These are phyloP conservation scores for Branchipolynoe longqiensis DNA, from an alignment of 2,888 invertebrate species.

Conservation along the genomic window DNA sequence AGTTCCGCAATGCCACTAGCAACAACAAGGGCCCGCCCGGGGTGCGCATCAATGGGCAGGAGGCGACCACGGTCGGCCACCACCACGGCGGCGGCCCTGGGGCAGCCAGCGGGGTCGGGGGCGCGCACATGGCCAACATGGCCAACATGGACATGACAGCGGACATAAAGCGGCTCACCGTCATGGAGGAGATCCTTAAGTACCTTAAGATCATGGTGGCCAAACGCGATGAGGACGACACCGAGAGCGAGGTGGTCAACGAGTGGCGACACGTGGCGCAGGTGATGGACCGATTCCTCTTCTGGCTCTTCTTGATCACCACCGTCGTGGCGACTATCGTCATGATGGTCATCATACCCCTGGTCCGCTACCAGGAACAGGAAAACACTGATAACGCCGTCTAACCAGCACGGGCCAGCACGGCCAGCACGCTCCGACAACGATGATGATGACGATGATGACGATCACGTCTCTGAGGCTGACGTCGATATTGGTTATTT, in stretches of 20 bases:
- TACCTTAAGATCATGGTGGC: constrained; percentile 75
- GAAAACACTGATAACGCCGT: constrained; percentile 29
- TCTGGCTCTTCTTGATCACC: constrained; percentile 76
- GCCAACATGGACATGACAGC: constrained; percentile 52
- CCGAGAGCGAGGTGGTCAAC: constrained; percentile 73
- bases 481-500: neutral
- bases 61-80: neutral
- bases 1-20: constrained; percentile 49
- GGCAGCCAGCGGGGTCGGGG: constrained; percentile 6
- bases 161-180: constrained; percentile 63
- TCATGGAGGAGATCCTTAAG: constrained; percentile 75
- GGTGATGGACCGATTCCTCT: constrained; percentile 77
- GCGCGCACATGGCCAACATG: neutral
- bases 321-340: constrained; percentile 74
- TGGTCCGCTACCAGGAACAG: constrained; percentile 59
- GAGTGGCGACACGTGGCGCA: constrained; percentile 80
- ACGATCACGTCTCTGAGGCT: no score
- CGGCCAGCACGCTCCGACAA: neutral
- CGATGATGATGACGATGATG: no score
- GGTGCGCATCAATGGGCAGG: constrained; percentile 47
- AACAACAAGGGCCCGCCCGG: constrained; percentile 50
- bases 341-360: constrained; percentile 75
- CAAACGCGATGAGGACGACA: constrained; percentile 76
- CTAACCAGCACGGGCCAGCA: neutral
- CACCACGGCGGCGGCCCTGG: neutral